Percentiles rank a stretch among this genome's conserved stretches.
These are phyloP conservation scores for Eupithecia subfuscata DNA, from an alignment of 2,888 invertebrate genomes.

Conservation along the genomic window DNA sequence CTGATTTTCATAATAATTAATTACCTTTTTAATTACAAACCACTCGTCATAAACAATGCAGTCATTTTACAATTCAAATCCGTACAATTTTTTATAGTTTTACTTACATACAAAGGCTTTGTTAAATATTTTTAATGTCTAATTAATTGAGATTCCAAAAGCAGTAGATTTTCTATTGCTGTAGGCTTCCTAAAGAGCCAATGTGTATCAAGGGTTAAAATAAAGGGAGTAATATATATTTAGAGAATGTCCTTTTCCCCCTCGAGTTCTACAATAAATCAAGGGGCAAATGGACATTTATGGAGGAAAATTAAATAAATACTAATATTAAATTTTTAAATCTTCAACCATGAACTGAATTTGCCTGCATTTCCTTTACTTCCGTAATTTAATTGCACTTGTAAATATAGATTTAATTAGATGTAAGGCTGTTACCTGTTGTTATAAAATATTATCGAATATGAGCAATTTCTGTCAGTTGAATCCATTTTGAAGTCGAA, in stretches of 20 bases:
- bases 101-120: constrained; percentile 7
- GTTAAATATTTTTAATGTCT: constrained; percentile 14
- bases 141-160: constrained; percentile 5
- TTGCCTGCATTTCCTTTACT: constrained; percentile 60
- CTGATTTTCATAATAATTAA: background rate
- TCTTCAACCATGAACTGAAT: constrained; percentile 42
- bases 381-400: constrained; percentile 48
- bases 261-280: background rate
- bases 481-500: constrained; percentile 63
- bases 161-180: background rate
- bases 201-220: background rate
- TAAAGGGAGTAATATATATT: background rate
- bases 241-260: background rate
- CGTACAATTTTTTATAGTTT: constrained; percentile 18
- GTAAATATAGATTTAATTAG: constrained; percentile 64
- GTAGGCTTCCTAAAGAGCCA: background rate
- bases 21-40: background rate
- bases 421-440: constrained; percentile 73
- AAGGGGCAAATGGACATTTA: background rate
- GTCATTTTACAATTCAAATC: constrained; percentile 14
- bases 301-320: background rate
- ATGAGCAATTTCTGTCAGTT: constrained; percentile 60
- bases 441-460: constrained; percentile 49
- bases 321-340: constrained; percentile 19
- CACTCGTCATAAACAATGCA: constrained; percentile 15